Evolutionary conservation across 2,888 invertebrate genomes (phyloP).

Genomic region (Cantharis rustica): DNA sequence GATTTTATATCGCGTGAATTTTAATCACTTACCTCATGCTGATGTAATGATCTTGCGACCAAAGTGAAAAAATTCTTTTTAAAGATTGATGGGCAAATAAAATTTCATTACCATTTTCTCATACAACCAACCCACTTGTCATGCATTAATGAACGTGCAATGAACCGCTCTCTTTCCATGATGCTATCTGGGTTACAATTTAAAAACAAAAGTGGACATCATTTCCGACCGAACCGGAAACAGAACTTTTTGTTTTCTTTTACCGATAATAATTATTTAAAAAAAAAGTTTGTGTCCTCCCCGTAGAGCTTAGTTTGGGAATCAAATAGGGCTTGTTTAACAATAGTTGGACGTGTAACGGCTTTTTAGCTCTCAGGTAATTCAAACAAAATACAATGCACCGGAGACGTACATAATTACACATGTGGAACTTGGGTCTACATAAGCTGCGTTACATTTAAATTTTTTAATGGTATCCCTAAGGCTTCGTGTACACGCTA

Average conservation of each 20-base stretch:
- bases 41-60: not conserved
- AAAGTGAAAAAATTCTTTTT: not conserved
- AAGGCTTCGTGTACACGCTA: not conserved
- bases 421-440: not conserved
- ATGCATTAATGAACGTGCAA: not conserved
- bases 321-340: not conserved
- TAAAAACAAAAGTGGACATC: not conserved
- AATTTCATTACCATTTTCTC: not conserved
- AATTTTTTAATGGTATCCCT: not conserved
- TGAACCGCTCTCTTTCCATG: not conserved
- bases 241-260: not conserved
- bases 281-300: not conserved
- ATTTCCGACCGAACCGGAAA: not conserved
- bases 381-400: not conserved
- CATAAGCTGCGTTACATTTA: not conserved
- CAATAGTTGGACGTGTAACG: not conserved
- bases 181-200: not conserved
- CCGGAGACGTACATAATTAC: not conserved
- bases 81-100: not conserved
- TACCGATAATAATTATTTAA: not conserved
- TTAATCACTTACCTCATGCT: not conserved
- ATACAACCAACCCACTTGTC: not conserved
- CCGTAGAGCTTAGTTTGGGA: not conserved
- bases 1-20: not conserved
- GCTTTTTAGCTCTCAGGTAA: not conserved